Percentiles rank a stretch among this genome's conserved stretches.
Evolutionary conservation across 1,140 invertebrate genomes (phyloP).

Genomic region (Lethrus apterus): DNA sequence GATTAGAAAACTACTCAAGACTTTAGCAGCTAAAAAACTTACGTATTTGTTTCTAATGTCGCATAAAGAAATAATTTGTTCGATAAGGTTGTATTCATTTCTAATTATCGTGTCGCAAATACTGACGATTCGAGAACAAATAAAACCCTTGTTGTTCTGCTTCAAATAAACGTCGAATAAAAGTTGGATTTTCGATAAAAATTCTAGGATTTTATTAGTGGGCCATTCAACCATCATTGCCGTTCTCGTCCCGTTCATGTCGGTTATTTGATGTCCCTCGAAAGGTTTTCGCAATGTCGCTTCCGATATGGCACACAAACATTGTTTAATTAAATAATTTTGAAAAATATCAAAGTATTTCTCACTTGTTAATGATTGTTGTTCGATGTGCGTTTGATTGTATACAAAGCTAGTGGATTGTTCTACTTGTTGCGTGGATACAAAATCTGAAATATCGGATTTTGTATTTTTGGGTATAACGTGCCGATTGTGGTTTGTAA

Average conservation of each 20-base stretch:
- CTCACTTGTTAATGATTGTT: neutral
- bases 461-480: slow-evolving; percentile 4
- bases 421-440: slow-evolving; percentile 8
- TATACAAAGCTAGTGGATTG: slow-evolving; percentile 4
- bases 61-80: slow-evolving; percentile 72
- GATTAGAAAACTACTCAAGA: slow-evolving; percentile 73
- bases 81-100: slow-evolving; percentile 73
- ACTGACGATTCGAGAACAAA: slow-evolving; percentile 69
- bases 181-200: slow-evolving; percentile 72
- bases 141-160: slow-evolving; percentile 70
- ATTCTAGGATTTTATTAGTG: slow-evolving; percentile 61
- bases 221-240: slow-evolving; percentile 62
- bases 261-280: slow-evolving; percentile 51
- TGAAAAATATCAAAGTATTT: slow-evolving; percentile 47
- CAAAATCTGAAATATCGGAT: too few relatives aligned
- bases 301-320: slow-evolving; percentile 69
- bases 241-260: slow-evolving; percentile 44
- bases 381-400: neutral
- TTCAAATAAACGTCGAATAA: slow-evolving; percentile 77
- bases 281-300: slow-evolving; percentile 60
- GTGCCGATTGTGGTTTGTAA: slow-evolving; percentile 8
- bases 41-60: slow-evolving; percentile 72
- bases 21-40: slow-evolving; percentile 69
- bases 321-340: slow-evolving; percentile 60
- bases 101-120: slow-evolving; percentile 71